Evolutionary conservation across 37 sponge, comb jelly and placozoan species (phyloP).

Genomic region (Mnemiopsis leidyi): DNA sequence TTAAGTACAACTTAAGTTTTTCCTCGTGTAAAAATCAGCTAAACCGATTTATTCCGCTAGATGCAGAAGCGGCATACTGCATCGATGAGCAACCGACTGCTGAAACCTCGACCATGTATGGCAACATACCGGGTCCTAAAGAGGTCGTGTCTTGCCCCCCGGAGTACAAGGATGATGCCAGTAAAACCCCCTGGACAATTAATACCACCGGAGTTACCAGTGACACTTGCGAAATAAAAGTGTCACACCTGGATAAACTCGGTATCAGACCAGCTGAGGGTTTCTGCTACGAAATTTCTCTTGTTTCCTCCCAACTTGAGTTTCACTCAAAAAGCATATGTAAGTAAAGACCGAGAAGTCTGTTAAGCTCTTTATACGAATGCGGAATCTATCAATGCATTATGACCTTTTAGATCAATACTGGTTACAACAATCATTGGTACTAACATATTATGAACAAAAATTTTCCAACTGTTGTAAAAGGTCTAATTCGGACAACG

Average conservation of each 20-base stretch:
- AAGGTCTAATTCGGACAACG: too few relatives aligned
- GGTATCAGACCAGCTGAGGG: not conserved
- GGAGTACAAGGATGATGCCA: not conserved
- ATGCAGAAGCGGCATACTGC: not conserved
- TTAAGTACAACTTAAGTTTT: too few relatives aligned
- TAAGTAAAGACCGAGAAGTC: too few relatives aligned
- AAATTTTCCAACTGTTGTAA: too few relatives aligned
- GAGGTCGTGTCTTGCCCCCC: not conserved
- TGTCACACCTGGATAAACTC: not conserved
- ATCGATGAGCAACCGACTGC: not conserved
- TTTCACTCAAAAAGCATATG: not conserved
- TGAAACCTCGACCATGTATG: not conserved
- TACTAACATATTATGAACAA: too few relatives aligned
- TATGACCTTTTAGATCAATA: too few relatives aligned
- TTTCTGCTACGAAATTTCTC: not conserved
- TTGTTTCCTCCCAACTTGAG: not conserved
- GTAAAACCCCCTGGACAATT: not conserved
- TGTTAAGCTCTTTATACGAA: too few relatives aligned
- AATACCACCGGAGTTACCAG: not conserved
- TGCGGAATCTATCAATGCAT: too few relatives aligned
- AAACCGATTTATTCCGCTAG: not conserved
- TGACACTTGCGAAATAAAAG: not conserved
- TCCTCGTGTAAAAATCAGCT: too few relatives aligned
- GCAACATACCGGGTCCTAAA: too few relatives aligned
- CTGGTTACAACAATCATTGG: too few relatives aligned